Evolutionary conservation across 2,797 vertebrate genomes (phyloP).

Genomic region (Anabas testudineus): DNA sequence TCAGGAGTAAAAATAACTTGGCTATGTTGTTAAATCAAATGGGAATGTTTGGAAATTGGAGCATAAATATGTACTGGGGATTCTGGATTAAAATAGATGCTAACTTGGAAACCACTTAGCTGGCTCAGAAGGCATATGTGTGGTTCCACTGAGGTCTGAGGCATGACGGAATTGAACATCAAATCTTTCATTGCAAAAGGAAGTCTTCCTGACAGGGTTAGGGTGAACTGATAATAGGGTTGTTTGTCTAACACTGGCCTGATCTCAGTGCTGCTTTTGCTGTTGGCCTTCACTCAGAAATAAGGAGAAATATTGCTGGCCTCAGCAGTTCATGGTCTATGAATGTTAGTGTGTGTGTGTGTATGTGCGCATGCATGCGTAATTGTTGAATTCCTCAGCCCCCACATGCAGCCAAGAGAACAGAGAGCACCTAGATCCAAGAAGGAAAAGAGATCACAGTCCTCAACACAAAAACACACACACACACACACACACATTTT

Average conservation of each 20-base stretch:
- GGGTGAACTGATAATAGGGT: slow-evolving; percentile 28
- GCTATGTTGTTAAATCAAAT: slow-evolving; percentile 20
- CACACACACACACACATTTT: slow-evolving; percentile 1
- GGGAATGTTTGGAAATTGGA: slow-evolving; percentile 9
- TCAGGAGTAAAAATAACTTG: slow-evolving; percentile 16
- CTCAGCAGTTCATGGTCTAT: slow-evolving; percentile 18
- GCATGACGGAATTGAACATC: neutral
- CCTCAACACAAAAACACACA: neutral
- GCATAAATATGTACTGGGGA: slow-evolving; percentile 18
- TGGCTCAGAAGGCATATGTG: neutral
- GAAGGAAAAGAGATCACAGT: slow-evolving; percentile 30
- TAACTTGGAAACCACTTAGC: slow-evolving; percentile 2
- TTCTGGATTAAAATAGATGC: slow-evolving; percentile 29
- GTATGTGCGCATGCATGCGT: slow-evolving; percentile 12
- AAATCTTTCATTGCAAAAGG: slow-evolving; percentile 8
- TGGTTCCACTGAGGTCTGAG: slow-evolving; percentile 1
- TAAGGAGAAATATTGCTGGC: slow-evolving; percentile 41
- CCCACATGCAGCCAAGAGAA: slow-evolving; percentile 62
- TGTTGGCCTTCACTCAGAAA: slow-evolving; percentile 34
- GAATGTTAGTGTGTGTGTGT: neutral
- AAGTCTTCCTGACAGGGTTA: slow-evolving; percentile 11
- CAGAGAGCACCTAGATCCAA: slow-evolving; percentile 53
- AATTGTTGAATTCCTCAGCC: slow-evolving; percentile 32
- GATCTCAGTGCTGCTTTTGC: slow-evolving; percentile 13
- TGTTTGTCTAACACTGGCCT: slow-evolving; percentile 4